A percentile compares a stretch with the other conserved stretches of the same genome.
Conservation (phyloP, 1,140 invertebrate genomes). For the Maconellicoccus hirsutus region DNA sequence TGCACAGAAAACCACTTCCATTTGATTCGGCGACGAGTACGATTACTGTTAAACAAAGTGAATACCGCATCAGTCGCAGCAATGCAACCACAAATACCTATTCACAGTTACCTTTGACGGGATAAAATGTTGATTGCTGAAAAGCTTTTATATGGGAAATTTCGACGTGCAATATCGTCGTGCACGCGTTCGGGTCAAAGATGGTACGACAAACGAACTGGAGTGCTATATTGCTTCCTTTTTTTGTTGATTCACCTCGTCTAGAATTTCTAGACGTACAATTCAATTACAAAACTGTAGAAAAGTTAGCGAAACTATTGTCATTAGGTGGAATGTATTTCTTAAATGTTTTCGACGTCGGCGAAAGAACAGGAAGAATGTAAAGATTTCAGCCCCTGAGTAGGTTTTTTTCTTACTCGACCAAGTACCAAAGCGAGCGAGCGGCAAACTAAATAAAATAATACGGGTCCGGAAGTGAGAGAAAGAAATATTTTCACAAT, state of each 20-base stretch:
- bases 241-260: not conserved
- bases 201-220: not conserved
- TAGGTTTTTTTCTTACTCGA: not conserved
- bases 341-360: not conserved
- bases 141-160: too few relatives aligned
- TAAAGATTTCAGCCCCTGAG: not conserved
- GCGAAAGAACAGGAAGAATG: not conserved
- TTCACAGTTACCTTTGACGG: too few relatives aligned
- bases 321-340: not conserved
- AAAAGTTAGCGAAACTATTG: conserved; percentile 4
- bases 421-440: not conserved
- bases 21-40: too few relatives aligned
- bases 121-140: too few relatives aligned
- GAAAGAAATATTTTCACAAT: conserved; percentile 10
- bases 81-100: too few relatives aligned
- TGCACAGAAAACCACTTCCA: too few relatives aligned
- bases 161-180: too few relatives aligned
- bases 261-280: not conserved
- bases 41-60: too few relatives aligned
- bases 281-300: not conserved
- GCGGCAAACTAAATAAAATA: conserved; percentile 5
- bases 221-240: not conserved
- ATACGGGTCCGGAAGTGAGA: not conserved
- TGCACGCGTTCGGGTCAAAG: too few relatives aligned
- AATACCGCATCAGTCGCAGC: too few relatives aligned